Base-by-base conservation (phyloP, 2,113 vertebrate genomes). In the Scatophagus argus region DNA sequence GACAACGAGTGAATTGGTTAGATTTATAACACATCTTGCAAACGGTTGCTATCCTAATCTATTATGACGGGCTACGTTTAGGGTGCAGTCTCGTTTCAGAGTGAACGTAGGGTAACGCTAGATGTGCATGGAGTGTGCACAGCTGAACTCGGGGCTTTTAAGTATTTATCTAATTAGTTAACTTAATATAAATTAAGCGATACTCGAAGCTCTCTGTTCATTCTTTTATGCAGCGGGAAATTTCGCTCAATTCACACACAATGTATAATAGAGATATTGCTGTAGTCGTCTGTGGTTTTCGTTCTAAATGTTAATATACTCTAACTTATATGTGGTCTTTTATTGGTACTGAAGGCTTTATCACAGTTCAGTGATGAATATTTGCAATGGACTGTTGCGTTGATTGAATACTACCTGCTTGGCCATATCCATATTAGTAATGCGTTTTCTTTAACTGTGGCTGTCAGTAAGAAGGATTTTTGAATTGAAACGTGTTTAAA, bases 81-180 rank as follows among this genome's bases (percentile, higher is more conserved):
- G 32, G 58, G 34, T 76, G 41, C 72, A 46, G 63, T 27, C 47
- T 63, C 31, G 32, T 55, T 63, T 44, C 16, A 16, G 29, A 27
- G 17, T 43, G 39, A 38, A 41, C 12, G 29, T 0, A 36, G 11
- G 9, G 3, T 9, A n/a, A n/a, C n/a, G n/a, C n/a, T n/a, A n/a
- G 10, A 27, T 31, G 54, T 36, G 6, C 25, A 27, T 12, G 3
- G 34, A 16, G 4, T 46, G 13, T 75, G 34, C 17, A 32, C 13
- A 5, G 47, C 8, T 34, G 16, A n/a, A n/a, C n/a, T 12, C 39
- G 44, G 1, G 21, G 34, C 3, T 52, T 51, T 21, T 1, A 39
- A n/a, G 51, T 43, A 32, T 43, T 29, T 16, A 23, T 2, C 17
- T 10, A 10, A 4, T 29, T 16, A 23, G 4, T 27, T 10, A 10